Conservation (phyloP, 1,140 invertebrate species). For the Brachionus manjavacas region DNA sequence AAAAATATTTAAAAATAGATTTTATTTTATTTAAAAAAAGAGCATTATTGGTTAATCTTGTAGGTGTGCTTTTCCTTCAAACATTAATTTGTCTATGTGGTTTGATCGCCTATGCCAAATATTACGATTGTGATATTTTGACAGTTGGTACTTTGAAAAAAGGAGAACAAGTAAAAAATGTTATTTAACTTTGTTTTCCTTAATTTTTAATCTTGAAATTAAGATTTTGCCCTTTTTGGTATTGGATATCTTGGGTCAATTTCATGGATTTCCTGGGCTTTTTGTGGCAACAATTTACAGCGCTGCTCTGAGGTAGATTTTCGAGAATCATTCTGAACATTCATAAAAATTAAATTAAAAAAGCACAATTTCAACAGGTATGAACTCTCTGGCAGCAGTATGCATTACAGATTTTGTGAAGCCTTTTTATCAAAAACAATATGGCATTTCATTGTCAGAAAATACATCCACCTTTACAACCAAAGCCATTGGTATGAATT, state of each 20-base stretch:
- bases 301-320: conserved; percentile 69
- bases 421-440: background rate
- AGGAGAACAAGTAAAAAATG: conserved; percentile 53
- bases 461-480: background rate
- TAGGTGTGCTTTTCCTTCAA: conserved; percentile 65
- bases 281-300: conserved; percentile 83
- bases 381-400: conserved; percentile 83
- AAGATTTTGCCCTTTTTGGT: conserved; percentile 72
- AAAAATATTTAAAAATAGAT: too few species aligned
- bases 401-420: conserved; percentile 70
- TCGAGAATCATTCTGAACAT: background rate
- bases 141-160: background rate
- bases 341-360: background rate
- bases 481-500: background rate
- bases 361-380: conserved; percentile 81
- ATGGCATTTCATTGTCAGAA: background rate
- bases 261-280: conserved; percentile 73
- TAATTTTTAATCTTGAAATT: background rate
- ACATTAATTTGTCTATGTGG: conserved; percentile 35
- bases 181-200: background rate
- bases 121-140: conserved; percentile 44
- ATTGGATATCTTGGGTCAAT: conserved; percentile 69
- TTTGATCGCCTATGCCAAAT: conserved; percentile 43
- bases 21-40: conserved; percentile 56
- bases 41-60: conserved; percentile 75